phyloP scores from a whole-genome alignment of 2,113 vertebrate species.

The Triplophysa dalaica region DNA sequence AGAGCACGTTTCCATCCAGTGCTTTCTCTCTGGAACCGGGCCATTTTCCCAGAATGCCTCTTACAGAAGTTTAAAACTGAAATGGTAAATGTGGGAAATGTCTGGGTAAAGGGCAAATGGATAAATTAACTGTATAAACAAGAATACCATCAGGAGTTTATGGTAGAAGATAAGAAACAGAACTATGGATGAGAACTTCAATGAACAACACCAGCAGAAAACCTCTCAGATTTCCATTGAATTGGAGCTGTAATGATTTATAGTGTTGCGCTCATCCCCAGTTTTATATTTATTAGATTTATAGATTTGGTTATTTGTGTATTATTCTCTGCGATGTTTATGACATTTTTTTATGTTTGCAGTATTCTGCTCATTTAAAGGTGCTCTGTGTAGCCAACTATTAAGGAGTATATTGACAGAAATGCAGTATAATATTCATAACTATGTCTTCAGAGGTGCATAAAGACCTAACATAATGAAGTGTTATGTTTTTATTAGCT shows the following conservation, averaged over 20 bases:
- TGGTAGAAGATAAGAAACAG: conserved; percentile 36
- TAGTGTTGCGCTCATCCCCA: not conserved
- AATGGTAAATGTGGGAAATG: conserved; percentile 45
- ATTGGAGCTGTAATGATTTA: too few species aligned
- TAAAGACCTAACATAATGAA: too few species aligned
- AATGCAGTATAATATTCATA: too few species aligned
- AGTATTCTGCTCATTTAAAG: too few species aligned
- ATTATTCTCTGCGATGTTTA: too few species aligned
- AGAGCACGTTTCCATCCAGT: conserved; percentile 37
- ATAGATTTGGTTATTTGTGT: too few species aligned
- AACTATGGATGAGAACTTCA: conserved; percentile 1
- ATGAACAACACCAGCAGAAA: not conserved
- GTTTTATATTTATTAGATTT: not conserved
- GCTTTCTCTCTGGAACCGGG: conserved; percentile 45
- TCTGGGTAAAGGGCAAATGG: conserved; percentile 40
- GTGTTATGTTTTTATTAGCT: too few species aligned
- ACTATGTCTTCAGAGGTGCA: too few species aligned
- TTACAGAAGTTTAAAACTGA: conserved; percentile 30
- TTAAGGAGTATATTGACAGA: too few species aligned
- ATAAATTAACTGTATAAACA: conserved; percentile 27
- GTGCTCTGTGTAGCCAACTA: too few species aligned
- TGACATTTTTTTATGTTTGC: too few species aligned
- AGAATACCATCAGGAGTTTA: conserved; percentile 37
- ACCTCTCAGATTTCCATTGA: not conserved
- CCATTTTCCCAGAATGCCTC: conserved; percentile 49